Evolutionary conservation across 2,113 vertebrate species (phyloP).

Genomic region (Hystrix cristata): DNA sequence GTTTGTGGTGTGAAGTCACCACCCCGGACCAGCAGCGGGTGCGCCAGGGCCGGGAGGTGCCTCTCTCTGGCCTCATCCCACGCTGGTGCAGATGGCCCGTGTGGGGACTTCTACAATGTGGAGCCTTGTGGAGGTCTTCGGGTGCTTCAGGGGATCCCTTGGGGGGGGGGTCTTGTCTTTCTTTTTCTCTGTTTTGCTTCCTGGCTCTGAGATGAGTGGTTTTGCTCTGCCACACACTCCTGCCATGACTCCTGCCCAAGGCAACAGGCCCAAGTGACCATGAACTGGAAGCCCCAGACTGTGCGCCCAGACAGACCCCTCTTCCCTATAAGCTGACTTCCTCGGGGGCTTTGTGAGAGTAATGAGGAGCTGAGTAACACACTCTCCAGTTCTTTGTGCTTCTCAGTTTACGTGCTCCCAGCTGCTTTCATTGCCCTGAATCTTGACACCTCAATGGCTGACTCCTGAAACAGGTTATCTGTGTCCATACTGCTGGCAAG

Average conservation of each 20-base stretch:
- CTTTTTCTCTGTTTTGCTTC: background rate
- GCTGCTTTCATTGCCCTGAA: background rate
- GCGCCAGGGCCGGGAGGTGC: background rate
- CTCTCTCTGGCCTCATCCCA: background rate
- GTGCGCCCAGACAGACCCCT: background rate
- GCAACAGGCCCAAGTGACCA: too few species aligned
- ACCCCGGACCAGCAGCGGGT: too few species aligned
- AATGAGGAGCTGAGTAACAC: background rate
- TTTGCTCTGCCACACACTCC: background rate
- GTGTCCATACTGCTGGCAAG: background rate
- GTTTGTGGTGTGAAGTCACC: accelerated
- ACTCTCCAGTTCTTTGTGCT: background rate
- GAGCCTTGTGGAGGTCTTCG: background rate
- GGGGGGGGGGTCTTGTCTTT: too few species aligned
- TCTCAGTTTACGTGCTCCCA: background rate
- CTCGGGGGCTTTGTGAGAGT: background rate
- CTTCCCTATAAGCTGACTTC: background rate
- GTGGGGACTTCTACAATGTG: too few species aligned
- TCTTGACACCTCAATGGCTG: background rate
- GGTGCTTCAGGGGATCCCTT: background rate
- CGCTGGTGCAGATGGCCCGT: too few species aligned
- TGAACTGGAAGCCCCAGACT: too few species aligned
- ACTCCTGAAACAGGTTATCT: background rate
- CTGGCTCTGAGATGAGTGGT: background rate
- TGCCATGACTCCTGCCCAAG: too few species aligned